Conservation (phyloP, 2,797 vertebrate species). For the Chromobotia macracanthus region DNA sequence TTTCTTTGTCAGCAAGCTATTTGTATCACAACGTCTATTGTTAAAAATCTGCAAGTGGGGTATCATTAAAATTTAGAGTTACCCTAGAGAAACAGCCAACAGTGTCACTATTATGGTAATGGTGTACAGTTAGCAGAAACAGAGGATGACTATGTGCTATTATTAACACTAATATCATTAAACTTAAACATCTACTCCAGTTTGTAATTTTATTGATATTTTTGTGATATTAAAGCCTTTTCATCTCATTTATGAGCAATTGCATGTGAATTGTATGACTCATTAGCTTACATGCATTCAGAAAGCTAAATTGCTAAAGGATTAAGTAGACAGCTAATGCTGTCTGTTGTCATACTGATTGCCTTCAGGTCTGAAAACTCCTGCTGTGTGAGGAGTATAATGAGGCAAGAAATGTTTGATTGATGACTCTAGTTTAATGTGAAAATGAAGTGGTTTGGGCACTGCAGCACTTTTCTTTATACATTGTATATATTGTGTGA, state of each 20-base stretch:
- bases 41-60: too few relatives aligned
- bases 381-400: constrained; percentile 51
- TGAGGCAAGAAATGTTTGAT: constrained; percentile 57
- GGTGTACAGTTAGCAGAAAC: background rate
- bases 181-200: background rate
- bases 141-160: background rate
- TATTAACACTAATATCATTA: constrained; percentile 20
- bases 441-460: constrained; percentile 47
- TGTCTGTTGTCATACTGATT: constrained; percentile 75
- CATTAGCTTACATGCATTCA: constrained; percentile 89
- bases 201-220: constrained; percentile 36
- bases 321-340: constrained; percentile 86
- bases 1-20: too few relatives aligned
- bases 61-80: too few relatives aligned
- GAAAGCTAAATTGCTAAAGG: constrained; percentile 89
- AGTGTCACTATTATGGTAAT: too few relatives aligned
- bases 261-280: constrained; percentile 83
- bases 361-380: constrained; percentile 50
- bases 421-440: constrained; percentile 54
- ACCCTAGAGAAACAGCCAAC: too few relatives aligned
- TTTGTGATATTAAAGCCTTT: constrained; percentile 67
- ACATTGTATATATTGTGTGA: background rate
- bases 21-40: too few relatives aligned
- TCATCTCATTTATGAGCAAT: constrained; percentile 85
- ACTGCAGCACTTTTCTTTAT: constrained; percentile 10